Conservation (phyloP, 1,140 invertebrate genomes). For the Pristionchus pacificus region DNA sequence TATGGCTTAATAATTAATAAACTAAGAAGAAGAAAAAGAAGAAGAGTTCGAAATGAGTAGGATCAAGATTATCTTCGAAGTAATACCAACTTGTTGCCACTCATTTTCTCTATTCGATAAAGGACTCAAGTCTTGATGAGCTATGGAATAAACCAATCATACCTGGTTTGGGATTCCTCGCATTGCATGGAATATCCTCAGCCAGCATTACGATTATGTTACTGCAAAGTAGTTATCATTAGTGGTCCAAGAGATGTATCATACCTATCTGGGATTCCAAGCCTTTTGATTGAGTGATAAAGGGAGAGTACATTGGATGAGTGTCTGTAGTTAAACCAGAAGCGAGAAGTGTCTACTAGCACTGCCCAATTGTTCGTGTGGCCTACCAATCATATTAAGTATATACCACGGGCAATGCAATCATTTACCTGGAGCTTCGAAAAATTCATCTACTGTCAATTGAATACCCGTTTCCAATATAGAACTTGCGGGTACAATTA, state of each 20-base stretch:
- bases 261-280: slow-evolving; percentile 87
- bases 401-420: background rate
- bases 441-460: slow-evolving; percentile 33
- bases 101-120: no score
- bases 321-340: slow-evolving; percentile 99
- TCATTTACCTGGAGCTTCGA: slow-evolving; percentile 31
- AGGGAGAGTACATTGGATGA: slow-evolving; percentile 97
- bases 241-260: background rate
- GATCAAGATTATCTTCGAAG: no score
- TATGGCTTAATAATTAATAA: no score
- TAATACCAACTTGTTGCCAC: no score
- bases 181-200: slow-evolving; percentile 99
- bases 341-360: slow-evolving; percentile 90
- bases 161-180: slow-evolving; percentile 90
- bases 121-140: no score
- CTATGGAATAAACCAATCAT: no score
- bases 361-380: slow-evolving; percentile 99
- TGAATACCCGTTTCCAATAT: slow-evolving; percentile 33
- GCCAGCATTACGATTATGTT: slow-evolving; percentile 95
- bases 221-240: slow-evolving; percentile 50
- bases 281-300: slow-evolving; percentile 90
- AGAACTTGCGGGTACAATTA: background rate
- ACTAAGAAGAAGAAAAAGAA: no score
- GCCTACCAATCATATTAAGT: slow-evolving; percentile 26
- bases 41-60: no score